Percentiles rank a stretch among this genome's conserved stretches.
Evolutionary conservation across 1,140 invertebrate species (phyloP).

Genomic region (Drosophila kanapiae): DNA sequence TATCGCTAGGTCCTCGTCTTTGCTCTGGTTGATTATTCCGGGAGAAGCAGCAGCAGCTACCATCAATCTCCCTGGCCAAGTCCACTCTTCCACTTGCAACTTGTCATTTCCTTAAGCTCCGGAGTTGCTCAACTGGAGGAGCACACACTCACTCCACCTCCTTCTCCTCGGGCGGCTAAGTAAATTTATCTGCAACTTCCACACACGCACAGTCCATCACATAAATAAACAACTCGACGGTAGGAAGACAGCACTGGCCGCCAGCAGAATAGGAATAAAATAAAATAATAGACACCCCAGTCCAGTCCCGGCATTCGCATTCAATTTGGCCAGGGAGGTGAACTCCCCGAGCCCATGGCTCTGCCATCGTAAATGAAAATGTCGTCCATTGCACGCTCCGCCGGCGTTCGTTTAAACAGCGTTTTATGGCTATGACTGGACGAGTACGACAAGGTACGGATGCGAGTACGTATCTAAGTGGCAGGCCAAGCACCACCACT

Average conservation of each 20-base stretch:
- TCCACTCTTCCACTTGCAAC: constrained; percentile 56
- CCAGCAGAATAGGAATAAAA: constrained; percentile 52
- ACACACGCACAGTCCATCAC: constrained; percentile 69
- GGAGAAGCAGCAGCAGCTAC: constrained; percentile 9
- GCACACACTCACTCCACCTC: constrained; percentile 7
- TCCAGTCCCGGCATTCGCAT: constrained; percentile 11
- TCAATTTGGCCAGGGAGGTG: constrained; percentile 35
- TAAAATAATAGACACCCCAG: constrained; percentile 75
- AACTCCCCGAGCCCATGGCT: constrained; percentile 15
- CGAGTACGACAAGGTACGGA: constrained; percentile 23
- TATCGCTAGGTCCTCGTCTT: background rate
- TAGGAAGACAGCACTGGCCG: constrained; percentile 25
- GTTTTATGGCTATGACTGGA: constrained; percentile 60
- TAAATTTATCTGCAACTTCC: constrained; percentile 76
- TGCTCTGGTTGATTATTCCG: constrained; percentile 22
- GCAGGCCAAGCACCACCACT: constrained; percentile 15
- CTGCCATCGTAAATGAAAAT: constrained; percentile 73
- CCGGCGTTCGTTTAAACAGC: constrained; percentile 54
- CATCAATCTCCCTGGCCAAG: constrained; percentile 47
- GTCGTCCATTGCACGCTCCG: constrained; percentile 69
- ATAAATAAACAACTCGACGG: constrained; percentile 81
- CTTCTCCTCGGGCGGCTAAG: constrained; percentile 55
- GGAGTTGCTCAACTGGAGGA: constrained; percentile 38
- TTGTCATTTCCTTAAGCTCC: constrained; percentile 58
- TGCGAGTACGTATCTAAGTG: constrained; percentile 27